Conservation (phyloP, 2,113 vertebrate species). For the Salvator merianae region DNA sequence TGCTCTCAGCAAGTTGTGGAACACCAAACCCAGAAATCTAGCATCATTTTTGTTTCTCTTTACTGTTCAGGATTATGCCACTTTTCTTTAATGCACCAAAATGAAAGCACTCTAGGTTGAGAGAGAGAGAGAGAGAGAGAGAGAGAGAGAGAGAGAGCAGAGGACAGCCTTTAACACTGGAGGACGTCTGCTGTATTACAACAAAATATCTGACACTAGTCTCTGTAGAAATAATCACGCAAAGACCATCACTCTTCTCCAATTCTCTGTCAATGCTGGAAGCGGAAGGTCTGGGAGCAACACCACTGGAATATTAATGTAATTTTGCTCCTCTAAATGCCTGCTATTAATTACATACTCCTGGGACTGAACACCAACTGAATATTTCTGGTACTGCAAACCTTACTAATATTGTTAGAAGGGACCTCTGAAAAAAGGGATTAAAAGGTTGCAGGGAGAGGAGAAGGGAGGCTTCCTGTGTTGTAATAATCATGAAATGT, state of each 20-base stretch:
- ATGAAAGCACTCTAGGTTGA: constrained; percentile 18
- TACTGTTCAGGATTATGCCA: constrained; percentile 23
- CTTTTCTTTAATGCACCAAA: constrained; percentile 20
- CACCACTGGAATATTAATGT: not conserved
- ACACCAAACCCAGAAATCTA: constrained; percentile 34
- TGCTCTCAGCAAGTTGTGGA: constrained; percentile 42
- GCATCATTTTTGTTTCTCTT: constrained; percentile 31
- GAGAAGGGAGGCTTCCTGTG: not conserved
- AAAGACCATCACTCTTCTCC: not conserved
- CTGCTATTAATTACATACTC: constrained; percentile 19
- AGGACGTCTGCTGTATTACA: constrained; percentile 5
- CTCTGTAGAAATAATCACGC: constrained; percentile 4
- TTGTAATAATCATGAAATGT: not conserved
- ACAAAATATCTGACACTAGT: not conserved
- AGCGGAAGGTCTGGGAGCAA: constrained; percentile 16
- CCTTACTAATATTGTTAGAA: not conserved
- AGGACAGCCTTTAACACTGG: constrained; percentile 39
- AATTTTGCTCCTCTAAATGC: constrained; percentile 4
- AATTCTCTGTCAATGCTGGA: constrained; percentile 3
- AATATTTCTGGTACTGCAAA: constrained; percentile 26
- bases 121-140: constrained; percentile 1
- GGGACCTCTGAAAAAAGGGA: not conserved
- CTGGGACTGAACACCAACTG: not conserved
- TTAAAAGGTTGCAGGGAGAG: not conserved
- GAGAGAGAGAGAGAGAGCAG: constrained; percentile 20